Evolutionary conservation across 2,888 invertebrate species (phyloP).

Genomic region (Mimachlamys varia): DNA sequence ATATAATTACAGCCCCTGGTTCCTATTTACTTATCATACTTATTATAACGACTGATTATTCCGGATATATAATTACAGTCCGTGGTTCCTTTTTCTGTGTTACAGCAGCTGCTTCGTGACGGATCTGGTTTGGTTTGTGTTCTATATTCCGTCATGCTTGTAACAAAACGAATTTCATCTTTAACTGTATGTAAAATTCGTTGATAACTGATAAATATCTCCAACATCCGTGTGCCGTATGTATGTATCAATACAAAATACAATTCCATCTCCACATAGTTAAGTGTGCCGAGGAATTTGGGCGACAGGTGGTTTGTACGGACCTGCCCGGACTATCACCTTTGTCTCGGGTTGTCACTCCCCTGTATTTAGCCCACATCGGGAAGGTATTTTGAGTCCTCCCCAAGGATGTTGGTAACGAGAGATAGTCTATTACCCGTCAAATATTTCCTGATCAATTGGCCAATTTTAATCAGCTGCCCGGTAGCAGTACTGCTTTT

Average conservation of each 20-base stretch:
- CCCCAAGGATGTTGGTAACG: not conserved
- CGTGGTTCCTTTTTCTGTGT: too few species aligned
- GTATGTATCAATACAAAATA: not conserved
- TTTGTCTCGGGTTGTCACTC: not conserved
- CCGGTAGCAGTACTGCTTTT: not conserved
- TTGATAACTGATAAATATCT: not conserved
- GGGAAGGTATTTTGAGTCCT: not conserved
- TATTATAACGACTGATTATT: too few species aligned
- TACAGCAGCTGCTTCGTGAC: too few species aligned
- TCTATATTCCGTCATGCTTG: too few species aligned
- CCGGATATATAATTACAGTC: too few species aligned
- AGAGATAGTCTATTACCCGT: not conserved
- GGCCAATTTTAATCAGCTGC: constrained; percentile 20
- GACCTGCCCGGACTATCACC: not conserved
- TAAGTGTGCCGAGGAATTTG: not conserved
- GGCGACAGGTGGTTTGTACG: not conserved
- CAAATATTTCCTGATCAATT: constrained; percentile 5
- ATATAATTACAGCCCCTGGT: too few species aligned
- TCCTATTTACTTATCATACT: too few species aligned
- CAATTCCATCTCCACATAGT: not conserved
- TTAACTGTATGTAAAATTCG: not conserved
- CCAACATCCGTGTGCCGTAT: not conserved
- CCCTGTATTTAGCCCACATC: not conserved
- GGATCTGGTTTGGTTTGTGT: too few species aligned
- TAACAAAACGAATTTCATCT: too few species aligned